Percentiles rank a stretch among this genome's conserved stretches.
Conservation (phyloP, 2,888 invertebrate genomes). For the Caenorhabditis macrosperma region DNA sequence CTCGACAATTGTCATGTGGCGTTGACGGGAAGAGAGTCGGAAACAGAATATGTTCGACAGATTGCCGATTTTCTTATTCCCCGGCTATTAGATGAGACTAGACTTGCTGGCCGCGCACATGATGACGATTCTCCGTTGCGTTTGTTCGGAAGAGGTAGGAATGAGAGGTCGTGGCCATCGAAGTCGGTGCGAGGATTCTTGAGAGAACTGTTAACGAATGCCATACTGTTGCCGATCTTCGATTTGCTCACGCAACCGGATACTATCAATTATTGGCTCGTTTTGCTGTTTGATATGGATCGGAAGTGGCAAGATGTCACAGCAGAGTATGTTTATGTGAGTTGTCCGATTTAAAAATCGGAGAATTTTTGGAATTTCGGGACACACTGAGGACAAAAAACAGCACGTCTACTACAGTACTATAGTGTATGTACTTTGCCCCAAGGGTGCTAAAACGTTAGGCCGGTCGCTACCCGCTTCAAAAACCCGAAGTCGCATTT, state of each 20-base stretch:
- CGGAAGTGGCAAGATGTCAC: conserved; percentile 7
- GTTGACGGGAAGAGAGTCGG: conserved; percentile 68
- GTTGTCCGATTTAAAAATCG: too few relatives aligned
- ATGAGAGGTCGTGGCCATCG: conserved; percentile 72
- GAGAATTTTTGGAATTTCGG: too few relatives aligned
- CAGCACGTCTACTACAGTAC: too few relatives aligned
- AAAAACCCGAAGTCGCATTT: too few relatives aligned
- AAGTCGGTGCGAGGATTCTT: conserved; percentile 75
- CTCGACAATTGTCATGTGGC: conserved; percentile 72
- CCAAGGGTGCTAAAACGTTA: too few relatives aligned
- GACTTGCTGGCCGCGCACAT: conserved; percentile 73
- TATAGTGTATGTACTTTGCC: too few relatives aligned
- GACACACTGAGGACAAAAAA: too few relatives aligned
- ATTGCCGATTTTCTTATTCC: conserved; percentile 76
- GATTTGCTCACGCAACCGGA: conserved; percentile 78
- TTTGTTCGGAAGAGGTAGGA: conserved; percentile 48
- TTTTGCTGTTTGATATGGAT: conserved; percentile 65
- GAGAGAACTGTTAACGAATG: conserved; percentile 75
- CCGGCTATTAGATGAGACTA: conserved; percentile 72
- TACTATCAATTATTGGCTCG: conserved; percentile 75
- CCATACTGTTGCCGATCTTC: conserved; percentile 74
- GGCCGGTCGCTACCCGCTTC: too few relatives aligned
- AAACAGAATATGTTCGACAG: conserved; percentile 72
- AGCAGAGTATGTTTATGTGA: conserved; percentile 26
- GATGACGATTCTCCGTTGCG: conserved; percentile 64